phyloP scores from a whole-genome alignment of 2,113 vertebrate genomes.

The Urocolius indicus region DNA sequence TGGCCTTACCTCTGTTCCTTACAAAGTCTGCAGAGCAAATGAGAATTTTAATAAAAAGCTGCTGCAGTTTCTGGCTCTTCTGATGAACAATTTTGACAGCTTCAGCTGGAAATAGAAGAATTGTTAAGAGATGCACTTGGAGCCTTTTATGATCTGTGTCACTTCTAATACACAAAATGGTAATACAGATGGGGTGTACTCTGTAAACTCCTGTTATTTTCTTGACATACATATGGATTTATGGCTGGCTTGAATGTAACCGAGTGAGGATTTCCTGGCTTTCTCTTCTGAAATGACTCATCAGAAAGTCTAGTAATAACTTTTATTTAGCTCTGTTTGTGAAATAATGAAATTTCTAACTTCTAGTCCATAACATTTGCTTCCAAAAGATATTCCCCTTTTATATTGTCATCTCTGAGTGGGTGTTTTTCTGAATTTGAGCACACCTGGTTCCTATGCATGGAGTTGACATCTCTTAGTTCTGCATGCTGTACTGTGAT shows the following conservation, averaged over 20 bases:
- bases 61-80: background rate
- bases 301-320: background rate
- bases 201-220: background rate
- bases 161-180: slow-evolving; percentile 3
- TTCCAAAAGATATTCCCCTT: background rate
- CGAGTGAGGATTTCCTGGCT: slow-evolving; percentile 25
- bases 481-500: background rate
- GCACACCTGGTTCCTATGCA: background rate
- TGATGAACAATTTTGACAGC: background rate
- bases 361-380: background rate
- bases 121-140: background rate
- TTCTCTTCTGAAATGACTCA: background rate
- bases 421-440: background rate
- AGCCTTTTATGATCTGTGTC: slow-evolving; percentile 10
- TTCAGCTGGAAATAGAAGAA: background rate
- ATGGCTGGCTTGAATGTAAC: slow-evolving; percentile 4
- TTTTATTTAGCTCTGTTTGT: background rate
- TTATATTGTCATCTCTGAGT: background rate
- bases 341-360: background rate
- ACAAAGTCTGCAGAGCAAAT: background rate
- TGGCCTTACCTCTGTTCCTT: background rate
- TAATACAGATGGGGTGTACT: background rate
- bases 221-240: background rate
- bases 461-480: background rate
- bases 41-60: slow-evolving; percentile 18